These are phyloP conservation scores for Nothocercus julius DNA, from an alignment of 2,113 vertebrate species.

Conservation along the genomic window DNA sequence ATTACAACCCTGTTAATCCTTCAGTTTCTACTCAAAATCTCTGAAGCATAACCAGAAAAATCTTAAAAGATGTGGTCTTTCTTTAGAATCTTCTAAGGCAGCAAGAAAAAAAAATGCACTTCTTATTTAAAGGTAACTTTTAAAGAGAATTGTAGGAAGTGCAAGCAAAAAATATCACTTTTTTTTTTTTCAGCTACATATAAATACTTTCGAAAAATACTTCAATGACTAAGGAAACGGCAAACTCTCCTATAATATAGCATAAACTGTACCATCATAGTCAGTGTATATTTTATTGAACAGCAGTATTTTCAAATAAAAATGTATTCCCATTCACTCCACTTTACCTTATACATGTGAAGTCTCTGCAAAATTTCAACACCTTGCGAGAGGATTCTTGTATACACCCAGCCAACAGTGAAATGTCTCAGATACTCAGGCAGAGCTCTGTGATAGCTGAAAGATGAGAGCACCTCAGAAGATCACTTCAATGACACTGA, in stretches of 20 bases:
- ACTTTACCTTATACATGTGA: conserved; percentile 85
- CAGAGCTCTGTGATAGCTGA: conserved; percentile 83
- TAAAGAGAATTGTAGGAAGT: not conserved
- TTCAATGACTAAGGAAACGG: not conserved
- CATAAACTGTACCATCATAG: not conserved
- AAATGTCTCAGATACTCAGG: conserved; percentile 90
- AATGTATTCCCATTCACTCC: not conserved
- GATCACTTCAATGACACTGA: not conserved
- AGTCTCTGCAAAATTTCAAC: conserved; percentile 94
- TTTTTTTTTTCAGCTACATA: not conserved
- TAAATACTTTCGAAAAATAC: not conserved
- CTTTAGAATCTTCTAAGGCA: not conserved
- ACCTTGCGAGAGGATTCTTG: conserved; percentile 85
- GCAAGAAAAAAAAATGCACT: not conserved
- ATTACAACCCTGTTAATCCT: not conserved
- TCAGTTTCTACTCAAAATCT: not conserved
- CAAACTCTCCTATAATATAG: not conserved
- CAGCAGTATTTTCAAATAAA: not conserved
- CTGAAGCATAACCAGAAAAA: not conserved
- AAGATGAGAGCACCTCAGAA: not conserved
- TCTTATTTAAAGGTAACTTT: not conserved
- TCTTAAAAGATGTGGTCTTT: not conserved
- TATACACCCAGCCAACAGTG: conserved; percentile 91
- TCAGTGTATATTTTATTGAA: not conserved
- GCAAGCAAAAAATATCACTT: not conserved